Conservation (phyloP, 2,888 invertebrate genomes). For the Stegana nigrithorax region DNA sequence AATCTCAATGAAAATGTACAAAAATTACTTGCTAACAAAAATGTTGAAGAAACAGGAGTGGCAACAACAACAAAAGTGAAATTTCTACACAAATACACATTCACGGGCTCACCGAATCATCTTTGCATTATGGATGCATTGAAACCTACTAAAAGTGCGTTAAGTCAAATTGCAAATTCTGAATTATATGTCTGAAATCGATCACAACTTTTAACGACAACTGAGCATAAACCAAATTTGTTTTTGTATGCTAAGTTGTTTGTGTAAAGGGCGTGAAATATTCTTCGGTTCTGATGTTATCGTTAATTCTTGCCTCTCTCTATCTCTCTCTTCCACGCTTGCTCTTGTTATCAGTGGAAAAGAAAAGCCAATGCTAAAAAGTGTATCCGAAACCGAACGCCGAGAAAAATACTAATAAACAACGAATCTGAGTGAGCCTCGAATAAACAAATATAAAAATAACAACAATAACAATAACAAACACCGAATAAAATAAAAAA, state of each 20-base stretch:
- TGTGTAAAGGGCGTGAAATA: constrained; percentile 8
- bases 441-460: not conserved
- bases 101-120: not conserved
- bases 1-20: no score
- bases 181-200: not conserved
- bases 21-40: no score
- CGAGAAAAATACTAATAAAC: not conserved
- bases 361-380: not conserved
- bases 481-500: not conserved
- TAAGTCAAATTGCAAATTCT: no score
- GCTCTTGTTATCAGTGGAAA: not conserved
- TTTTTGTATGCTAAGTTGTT: not conserved
- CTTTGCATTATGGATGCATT: not conserved
- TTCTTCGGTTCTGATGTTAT: not conserved
- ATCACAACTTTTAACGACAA: not conserved
- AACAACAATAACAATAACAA: not conserved
- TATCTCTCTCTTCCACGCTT: not conserved
- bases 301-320: not conserved
- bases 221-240: not conserved
- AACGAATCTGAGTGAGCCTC: not conserved
- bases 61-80: constrained; percentile 5
- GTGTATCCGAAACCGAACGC: no score
- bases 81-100: constrained; percentile 10
- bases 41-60: not conserved
- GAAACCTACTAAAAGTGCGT: not conserved